Evolutionary conservation across 2,113 vertebrate genomes (phyloP), one percentile per base, ranked within the genome.

Genomic region (Lepus europaeus): DNA sequence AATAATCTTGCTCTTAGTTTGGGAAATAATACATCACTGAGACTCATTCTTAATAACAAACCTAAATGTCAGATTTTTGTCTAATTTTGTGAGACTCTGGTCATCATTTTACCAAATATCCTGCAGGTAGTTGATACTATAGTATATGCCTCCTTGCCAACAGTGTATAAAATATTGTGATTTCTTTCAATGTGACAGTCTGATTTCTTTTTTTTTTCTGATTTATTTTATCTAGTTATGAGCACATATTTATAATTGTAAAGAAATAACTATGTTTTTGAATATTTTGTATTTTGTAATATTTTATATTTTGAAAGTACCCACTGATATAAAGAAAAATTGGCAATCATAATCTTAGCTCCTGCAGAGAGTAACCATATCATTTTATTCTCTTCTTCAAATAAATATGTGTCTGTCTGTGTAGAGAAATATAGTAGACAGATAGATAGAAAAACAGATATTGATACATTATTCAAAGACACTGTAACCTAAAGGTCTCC

Each of bases 181-280:
- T 27, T 39, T 87, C 88, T 89, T 0, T 77, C 36, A 89, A 77
- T 84, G 6, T 19, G 51, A 56, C 3, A 61, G 1, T 51, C 9
- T 95, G 31, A 72, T 88, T 76, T 63, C 4, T 91, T 77, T 81
- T 77, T 76, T 3, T 91, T 77, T 81, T 51, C 12, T 95, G 31
- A 72, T 88, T 76, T 63, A 3, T 91, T 77, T 81, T 77, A 78
- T 77, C 16, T 59, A 74, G 25, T 33, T 1, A 27, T 69, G 9
- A 73, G 6, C 17, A 69, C 8, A 51, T 49, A 23, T 53, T 51
- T 79, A 20, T 79, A 5, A 61, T 45, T 69, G 82, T 49, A 76
- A 76, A 77, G 9, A 66, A 29, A 51, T 87, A 16, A 74, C 23
- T 86, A 87, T 66, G 88, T 70, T 59, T 36, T 49, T 70, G 61